Percentiles rank a stretch among this genome's conserved stretches.
phyloP scores from a whole-genome alignment of 2,888 invertebrate genomes.

The Hipparchia semele region DNA sequence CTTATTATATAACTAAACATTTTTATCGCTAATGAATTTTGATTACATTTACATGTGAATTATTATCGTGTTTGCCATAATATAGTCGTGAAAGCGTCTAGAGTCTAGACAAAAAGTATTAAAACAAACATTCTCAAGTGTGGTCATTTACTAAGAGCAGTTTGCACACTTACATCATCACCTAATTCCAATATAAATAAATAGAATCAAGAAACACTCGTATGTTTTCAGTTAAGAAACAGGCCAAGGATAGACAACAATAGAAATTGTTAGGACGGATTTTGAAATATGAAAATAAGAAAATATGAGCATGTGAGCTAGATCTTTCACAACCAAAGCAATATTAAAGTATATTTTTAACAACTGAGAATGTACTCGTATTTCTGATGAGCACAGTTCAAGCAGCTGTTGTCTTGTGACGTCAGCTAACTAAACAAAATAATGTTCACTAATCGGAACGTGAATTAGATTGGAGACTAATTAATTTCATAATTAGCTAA shows the following conservation, averaged over 20 bases:
- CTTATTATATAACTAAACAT: too few relatives aligned
- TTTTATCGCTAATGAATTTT: too few relatives aligned
- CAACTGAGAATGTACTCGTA: background rate
- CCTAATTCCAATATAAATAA: slow-evolving; percentile 63
- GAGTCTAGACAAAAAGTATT: slow-evolving; percentile 8
- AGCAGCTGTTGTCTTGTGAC: background rate
- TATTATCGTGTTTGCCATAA: background rate
- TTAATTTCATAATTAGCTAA: too few relatives aligned
- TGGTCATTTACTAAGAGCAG: slow-evolving; percentile 36
- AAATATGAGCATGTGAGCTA: slow-evolving; percentile 32
- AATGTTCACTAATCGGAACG: background rate
- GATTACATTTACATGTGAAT: background rate
- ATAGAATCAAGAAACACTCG: slow-evolving; percentile 54
- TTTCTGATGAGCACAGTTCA: background rate
- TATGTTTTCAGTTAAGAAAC: slow-evolving; percentile 44
- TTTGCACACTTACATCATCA: slow-evolving; percentile 52
- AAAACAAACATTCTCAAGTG: background rate
- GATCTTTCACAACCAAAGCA: slow-evolving; percentile 34
- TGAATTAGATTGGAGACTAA: background rate
- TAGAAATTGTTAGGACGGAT: slow-evolving; percentile 65
- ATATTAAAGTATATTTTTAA: slow-evolving; percentile 5
- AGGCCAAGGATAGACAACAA: slow-evolving; percentile 71
- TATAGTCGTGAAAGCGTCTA: background rate
- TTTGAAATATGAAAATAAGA: slow-evolving; percentile 56
- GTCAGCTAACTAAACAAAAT: background rate